Evolutionary conservation across 2,113 vertebrate genomes (phyloP).

Genomic region (Limanda limanda): DNA sequence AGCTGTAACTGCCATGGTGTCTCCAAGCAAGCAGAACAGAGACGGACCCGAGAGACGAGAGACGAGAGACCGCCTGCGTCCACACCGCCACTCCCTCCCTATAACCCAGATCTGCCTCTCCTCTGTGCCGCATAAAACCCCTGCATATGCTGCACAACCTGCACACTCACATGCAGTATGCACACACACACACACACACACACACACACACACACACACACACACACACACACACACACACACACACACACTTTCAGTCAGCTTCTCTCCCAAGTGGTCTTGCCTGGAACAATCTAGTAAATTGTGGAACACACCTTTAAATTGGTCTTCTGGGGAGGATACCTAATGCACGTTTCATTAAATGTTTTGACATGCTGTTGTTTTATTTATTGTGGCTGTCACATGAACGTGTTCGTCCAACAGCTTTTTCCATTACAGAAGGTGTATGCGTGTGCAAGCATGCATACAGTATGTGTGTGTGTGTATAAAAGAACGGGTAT

Average conservation of each 20-base stretch:
- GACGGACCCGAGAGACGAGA: conserved; percentile 36
- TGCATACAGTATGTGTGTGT: conserved; percentile 1
- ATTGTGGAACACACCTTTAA: conserved; percentile 61
- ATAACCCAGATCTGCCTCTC: conserved; percentile 46
- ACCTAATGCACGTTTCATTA: conserved; percentile 60
- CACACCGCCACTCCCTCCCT: conserved; percentile 49
- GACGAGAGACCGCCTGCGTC: conserved; percentile 26
- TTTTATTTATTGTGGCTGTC: conserved; percentile 60
- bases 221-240: conserved; percentile 18
- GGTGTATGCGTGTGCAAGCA: not conserved
- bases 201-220: conserved; percentile 10
- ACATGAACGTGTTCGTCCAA: conserved; percentile 34
- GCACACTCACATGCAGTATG: not conserved
- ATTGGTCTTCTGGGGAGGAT: conserved; percentile 56
- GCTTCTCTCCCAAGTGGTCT: conserved; percentile 51
- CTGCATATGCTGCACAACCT: conserved; percentile 38
- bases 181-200: conserved; percentile 13
- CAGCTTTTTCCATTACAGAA: conserved; percentile 36
- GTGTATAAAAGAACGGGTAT: not conserved
- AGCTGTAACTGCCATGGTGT: conserved; percentile 38
- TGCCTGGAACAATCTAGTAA: conserved; percentile 57
- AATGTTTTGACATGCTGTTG: conserved; percentile 61
- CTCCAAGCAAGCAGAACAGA: conserved; percentile 40
- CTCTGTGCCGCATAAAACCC: conserved; percentile 58
- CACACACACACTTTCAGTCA: conserved; percentile 26